Base-by-base conservation (phyloP, 2,797 vertebrate species). In the Sylvia borin region DNA sequence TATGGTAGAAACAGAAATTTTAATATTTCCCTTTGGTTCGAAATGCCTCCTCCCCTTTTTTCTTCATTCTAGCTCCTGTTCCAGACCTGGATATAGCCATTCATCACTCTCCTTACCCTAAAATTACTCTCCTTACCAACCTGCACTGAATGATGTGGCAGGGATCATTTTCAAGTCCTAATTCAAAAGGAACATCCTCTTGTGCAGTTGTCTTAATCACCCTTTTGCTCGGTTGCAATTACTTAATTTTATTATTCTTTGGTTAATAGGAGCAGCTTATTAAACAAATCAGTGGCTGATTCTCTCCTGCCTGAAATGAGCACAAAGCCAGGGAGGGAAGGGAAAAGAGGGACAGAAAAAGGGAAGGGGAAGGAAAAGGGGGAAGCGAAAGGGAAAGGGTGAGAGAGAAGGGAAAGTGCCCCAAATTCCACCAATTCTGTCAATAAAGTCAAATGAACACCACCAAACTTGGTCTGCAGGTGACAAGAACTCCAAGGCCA, bases 1-100 rank as follows among this genome's bases (percentile, higher is more conserved):
- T 95, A 96, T 2, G 4, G 25, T 40, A 93, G 85, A 86, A 95
- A 92, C 40, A 91, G 90, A 83, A 53, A 93, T 92, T 87, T 92
- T 79, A 81, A 40, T 89, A 85, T 88, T 96, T 95, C 78, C 71
- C 53, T 55, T 90, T 80, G 53, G 78, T 93, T 90, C 70, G 55
- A 61, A 81, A 92, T 2, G 16, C 36, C 78, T 94, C 42, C 50
- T 85, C 54, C 40, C 64, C 48, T 61, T 82, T 74, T 54, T 4
- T 7, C 77, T 75, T 43, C 31, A 45, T n/a, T 77, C 29, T 25
- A 67, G 36, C 67, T 86, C 26, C 34, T 6, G 47, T 38, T 80
- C 47, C 27, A 34, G 60, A 62, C 51, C 42, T 16, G 61, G 71
- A 36, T 22, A 12, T 43, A 53, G n/a, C 38, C 61, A 75, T 84